A percentile compares a stretch with the other conserved stretches of the same genome.
Conservation (phyloP, 2,797 vertebrate species). For the Bradypodion ventrale region DNA sequence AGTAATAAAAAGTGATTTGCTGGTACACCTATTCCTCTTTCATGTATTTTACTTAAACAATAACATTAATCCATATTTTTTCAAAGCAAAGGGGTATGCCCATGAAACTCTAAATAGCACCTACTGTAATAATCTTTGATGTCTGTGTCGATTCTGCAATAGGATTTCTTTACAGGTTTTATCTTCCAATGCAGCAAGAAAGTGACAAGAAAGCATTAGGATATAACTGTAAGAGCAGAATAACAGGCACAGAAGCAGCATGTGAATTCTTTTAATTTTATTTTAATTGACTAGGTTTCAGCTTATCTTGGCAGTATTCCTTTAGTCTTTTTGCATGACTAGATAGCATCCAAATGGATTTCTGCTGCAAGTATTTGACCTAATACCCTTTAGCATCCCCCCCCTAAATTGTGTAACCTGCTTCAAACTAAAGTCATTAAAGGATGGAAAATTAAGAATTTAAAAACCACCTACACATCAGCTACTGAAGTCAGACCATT, state of each 20-base stretch:
- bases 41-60: conserved; percentile 49
- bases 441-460: not conserved
- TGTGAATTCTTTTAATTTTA: conserved; percentile 4
- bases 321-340: not conserved
- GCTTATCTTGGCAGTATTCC: conserved; percentile 15
- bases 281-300: conserved; percentile 14
- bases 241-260: not conserved
- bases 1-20: conserved; percentile 54
- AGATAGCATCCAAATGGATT: conserved; percentile 4
- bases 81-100: conserved; percentile 30
- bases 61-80: conserved; percentile 38
- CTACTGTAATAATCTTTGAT: conserved; percentile 39
- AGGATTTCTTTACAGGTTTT: not conserved
- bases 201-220: not conserved
- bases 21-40: conserved; percentile 62
- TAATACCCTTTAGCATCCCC: not conserved
- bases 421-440: not conserved
- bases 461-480: not conserved
- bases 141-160: conserved; percentile 50
- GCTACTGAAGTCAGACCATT: not conserved
- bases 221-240: conserved; percentile 1
- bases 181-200: not conserved
- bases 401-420: not conserved
- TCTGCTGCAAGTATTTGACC: not conserved
- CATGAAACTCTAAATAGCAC: conserved; percentile 7